These are phyloP conservation scores for Picathartes gymnocephalus DNA, from an alignment of 2,113 vertebrate species.

Conservation along the genomic window DNA sequence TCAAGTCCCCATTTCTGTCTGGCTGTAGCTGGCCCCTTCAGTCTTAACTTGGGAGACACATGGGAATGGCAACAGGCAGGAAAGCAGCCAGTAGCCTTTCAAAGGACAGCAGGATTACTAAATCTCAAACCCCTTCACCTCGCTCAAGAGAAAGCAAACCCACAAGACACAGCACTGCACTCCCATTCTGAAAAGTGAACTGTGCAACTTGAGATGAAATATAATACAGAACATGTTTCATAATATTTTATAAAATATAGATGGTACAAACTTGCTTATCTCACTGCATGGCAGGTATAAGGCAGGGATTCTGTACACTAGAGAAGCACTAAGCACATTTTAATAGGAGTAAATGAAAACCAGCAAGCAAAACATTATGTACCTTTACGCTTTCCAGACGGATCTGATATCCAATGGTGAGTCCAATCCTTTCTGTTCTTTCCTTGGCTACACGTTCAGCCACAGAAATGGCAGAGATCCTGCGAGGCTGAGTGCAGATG, in stretches of 20 bases:
- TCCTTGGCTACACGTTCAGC: constrained; percentile 93
- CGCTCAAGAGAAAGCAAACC: neutral
- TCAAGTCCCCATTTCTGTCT: neutral
- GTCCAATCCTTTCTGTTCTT: constrained; percentile 84
- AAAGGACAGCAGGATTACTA: neutral
- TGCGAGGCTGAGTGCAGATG: constrained; percentile 93
- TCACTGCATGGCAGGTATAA: neutral
- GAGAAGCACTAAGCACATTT: neutral
- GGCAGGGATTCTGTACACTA: neutral
- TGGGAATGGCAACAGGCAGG: neutral
- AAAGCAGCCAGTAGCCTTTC: neutral
- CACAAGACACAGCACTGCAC: neutral
- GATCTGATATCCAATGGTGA: constrained; percentile 96
- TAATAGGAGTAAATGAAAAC: neutral
- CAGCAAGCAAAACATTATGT: neutral
- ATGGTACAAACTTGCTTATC: neutral
- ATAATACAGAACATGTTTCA: neutral
- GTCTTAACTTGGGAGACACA: neutral
- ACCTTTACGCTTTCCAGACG: constrained; percentile 92
- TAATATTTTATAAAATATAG: neutral
- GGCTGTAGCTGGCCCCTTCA: neutral
- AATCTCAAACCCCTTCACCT: neutral
- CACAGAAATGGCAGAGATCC: constrained; percentile 95
- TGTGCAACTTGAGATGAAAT: neutral
- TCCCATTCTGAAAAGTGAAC: neutral